Evolutionary conservation across 2,888 invertebrate genomes (phyloP), one percentile per base, ranked within the genome.

Genomic region (Plebejus melissa): DNA sequence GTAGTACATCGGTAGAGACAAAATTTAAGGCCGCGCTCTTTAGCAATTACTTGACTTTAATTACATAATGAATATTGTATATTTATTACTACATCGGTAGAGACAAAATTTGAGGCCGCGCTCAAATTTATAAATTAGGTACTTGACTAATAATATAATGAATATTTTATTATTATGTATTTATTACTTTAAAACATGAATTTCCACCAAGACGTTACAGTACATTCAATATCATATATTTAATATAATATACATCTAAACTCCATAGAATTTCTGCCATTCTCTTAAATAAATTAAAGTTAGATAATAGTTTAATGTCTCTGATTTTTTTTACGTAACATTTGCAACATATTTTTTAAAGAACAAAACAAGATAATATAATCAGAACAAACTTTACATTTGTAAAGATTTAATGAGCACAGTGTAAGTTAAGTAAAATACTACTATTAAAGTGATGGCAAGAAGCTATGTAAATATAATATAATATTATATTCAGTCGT

Each of bases 1-100:
- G 74, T 28, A 77, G 32, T 22, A 22, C 36, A 28, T 32, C 28
- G 22, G 58, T 41, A 79, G 77, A 79, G 74, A 11, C 11, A 58
- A 58, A 4, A 58, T 58, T 58, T 22, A 1, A 16, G 54, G 46
- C 46, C 1, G 9, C 46, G 9, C 46, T 46, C 46, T 46, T 46
- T 46, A 46, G 9, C 2, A 1, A 46, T 46, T 46, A 9, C 46
- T 41, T 41, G 7, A 9, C 41, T 41, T 22, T 22, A 22, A 22
- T 22, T 0, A 22, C 22, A 22, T 22, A 22, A 22, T 22, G 22
- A 22, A 22, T 22, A 22, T 22, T 22, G 22, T 22, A 22, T 22
- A 22, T 22, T 22, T 22, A 22, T 22, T 22, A 22, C 22, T 22
- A 22, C 22, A 22, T 22, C 22, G 22, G 22, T 22, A 22, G 22